Conservation (phyloP, 2,113 vertebrate species). For the Nothoprocta pentlandii region DNA sequence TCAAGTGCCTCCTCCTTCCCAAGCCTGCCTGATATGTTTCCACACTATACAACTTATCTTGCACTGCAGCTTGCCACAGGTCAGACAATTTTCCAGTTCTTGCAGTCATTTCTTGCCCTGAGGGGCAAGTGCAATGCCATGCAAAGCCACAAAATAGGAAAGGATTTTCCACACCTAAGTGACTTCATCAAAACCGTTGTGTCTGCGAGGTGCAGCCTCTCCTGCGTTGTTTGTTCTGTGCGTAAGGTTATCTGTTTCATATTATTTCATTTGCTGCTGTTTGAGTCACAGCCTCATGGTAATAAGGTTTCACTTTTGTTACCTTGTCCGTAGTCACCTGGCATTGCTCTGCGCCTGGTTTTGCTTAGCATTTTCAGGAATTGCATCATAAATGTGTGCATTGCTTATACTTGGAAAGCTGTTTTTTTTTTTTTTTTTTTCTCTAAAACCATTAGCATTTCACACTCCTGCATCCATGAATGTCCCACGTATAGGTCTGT, state of each 20-base stretch:
- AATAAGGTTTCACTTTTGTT: not conserved
- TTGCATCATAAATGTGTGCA: not conserved
- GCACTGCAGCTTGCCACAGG: fast-evolving
- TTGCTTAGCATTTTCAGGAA: not conserved
- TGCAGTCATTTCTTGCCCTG: not conserved
- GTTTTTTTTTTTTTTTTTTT: not conserved
- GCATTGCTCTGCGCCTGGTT: not conserved
- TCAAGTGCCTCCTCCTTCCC: not conserved
- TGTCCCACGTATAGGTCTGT: fast-evolving
- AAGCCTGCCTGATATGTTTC: not conserved
- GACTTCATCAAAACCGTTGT: not conserved
- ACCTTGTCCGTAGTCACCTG: not conserved
- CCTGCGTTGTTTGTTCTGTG: not conserved
- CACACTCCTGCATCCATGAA: not conserved
- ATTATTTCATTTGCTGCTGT: not conserved
- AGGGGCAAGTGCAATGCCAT: not conserved
- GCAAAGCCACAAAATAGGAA: not conserved
- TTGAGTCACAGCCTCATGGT: not conserved
- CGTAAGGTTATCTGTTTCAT: not conserved
- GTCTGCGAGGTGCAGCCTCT: not conserved
- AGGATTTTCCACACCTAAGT: not conserved
- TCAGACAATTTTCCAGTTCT: not conserved
- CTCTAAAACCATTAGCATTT: not conserved
- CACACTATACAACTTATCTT: fast-evolving
- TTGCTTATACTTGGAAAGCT: not conserved